These are phyloP conservation scores for Macroramphosus scolopax DNA, from an alignment of 2,797 vertebrate species.

Conservation along the genomic window DNA sequence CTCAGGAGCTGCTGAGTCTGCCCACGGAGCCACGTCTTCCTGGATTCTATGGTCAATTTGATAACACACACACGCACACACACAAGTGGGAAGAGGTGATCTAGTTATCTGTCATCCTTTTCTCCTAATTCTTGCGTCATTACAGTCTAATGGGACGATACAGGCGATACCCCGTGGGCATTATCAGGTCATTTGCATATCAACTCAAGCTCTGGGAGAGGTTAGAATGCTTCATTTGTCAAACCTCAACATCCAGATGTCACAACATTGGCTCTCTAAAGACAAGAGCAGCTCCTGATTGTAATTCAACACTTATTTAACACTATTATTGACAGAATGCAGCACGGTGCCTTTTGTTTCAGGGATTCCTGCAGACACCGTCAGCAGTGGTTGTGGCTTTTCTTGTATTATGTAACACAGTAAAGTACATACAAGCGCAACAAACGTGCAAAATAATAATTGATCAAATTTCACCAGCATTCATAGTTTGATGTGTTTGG, in stretches of 20 bases:
- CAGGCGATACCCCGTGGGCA: slow-evolving; percentile 52
- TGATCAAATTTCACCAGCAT: no score
- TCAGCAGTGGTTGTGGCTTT: slow-evolving; percentile 6
- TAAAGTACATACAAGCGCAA: no score
- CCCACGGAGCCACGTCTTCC: slow-evolving; percentile 3
- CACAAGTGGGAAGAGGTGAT: slow-evolving; percentile 24
- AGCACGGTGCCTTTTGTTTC: slow-evolving; percentile 26
- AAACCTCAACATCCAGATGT: slow-evolving; percentile 61
- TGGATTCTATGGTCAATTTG: slow-evolving; percentile 20
- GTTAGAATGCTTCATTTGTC: slow-evolving; percentile 59
- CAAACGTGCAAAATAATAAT: no score
- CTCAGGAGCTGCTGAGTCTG: background rate
- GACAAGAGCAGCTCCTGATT: slow-evolving; percentile 55
- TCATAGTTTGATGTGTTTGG: no score
- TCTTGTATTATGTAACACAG: no score
- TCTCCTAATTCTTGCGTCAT: slow-evolving; percentile 57
- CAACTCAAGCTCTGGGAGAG: slow-evolving; percentile 43
- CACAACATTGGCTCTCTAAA: slow-evolving; percentile 45
- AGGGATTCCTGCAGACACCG: slow-evolving; percentile 19
- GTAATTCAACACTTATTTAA: slow-evolving; percentile 58
- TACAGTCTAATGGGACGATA: slow-evolving; percentile 61
- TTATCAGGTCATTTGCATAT: slow-evolving; percentile 62
- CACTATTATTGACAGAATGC: slow-evolving; percentile 32
- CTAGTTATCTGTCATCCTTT: slow-evolving; percentile 53
- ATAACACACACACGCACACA: slow-evolving; percentile 7